These are phyloP conservation scores for Amphipoea oculea DNA, from an alignment of 2,888 invertebrate species.

Conservation along the genomic window DNA sequence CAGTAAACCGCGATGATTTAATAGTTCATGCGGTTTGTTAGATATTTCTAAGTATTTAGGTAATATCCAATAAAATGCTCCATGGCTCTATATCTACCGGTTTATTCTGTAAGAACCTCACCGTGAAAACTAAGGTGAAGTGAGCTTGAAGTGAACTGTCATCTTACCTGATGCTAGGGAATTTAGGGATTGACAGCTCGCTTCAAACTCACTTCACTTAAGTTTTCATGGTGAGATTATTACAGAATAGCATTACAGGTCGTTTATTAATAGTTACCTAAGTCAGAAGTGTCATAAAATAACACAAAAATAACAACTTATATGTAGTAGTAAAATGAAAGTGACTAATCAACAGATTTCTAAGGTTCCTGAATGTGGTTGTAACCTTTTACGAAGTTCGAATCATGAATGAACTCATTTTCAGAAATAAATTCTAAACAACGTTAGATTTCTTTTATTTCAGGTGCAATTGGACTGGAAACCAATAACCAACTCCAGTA, in stretches of 20 bases:
- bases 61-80: not conserved
- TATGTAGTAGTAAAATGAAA: not conserved
- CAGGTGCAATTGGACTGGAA: slow-evolving; percentile 12
- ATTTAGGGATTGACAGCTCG: not conserved
- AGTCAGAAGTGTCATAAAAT: too few species aligned
- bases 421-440: not conserved
- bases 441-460: slow-evolving; percentile 19
- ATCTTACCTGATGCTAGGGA: too few species aligned
- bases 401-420: not conserved
- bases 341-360: slow-evolving; percentile 20
- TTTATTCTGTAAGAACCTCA: not conserved
- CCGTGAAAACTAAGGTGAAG: not conserved
- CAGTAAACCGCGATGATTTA: slow-evolving; percentile 10
- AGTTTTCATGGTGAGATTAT: not conserved
- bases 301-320: too few species aligned
- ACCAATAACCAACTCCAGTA: not conserved
- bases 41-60: not conserved
- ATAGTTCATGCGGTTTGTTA: slow-evolving; percentile 1
- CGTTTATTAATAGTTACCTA: too few species aligned
- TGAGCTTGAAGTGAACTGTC: not conserved
- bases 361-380: slow-evolving; percentile 1
- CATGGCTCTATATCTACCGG: not conserved
- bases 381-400: not conserved
- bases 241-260: not conserved
- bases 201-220: not conserved